Base-by-base conservation (phyloP, 2,113 vertebrate genomes). In the Engraulis encrasicolus region DNA sequence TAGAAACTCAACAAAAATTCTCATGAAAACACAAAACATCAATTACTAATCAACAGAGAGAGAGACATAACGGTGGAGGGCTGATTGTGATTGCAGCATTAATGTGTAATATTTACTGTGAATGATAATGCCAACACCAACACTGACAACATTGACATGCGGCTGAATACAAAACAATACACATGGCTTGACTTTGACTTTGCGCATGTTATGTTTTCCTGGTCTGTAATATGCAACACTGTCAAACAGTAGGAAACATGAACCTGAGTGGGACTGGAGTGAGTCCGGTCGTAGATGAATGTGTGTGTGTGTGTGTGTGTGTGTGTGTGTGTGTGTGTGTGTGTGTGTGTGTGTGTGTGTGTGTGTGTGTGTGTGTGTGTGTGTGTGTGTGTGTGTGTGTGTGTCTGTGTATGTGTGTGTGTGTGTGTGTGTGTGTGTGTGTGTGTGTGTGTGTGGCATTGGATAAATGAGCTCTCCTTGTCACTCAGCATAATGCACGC, bases 1-100 rank as follows among this genome's bases (percentile, higher is more conserved):
- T 74, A 74, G 66, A 74, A 74, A 31, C 66, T 36, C 27, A n/a
- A n/a, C n/a, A n/a, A n/a, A n/a, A n/a, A n/a, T n/a, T n/a, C n/a
- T n/a, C n/a, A 34, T 36, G 31, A 74, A 74, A 5, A 31, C 66
- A 6, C 4, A 74, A 50, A 36, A 14, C 40, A 81, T 36, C 80
- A 84, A 45, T 49, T 74, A 1, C 38, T 36, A 85, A 81, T 37
- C 54, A 31, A 71, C 80, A 74, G 31, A 34, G 27, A 31, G 31
- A 74, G 31, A 27, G 15, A 66, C 23, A 58, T 19, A n/a, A 27
- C 15, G 14, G 66, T 15, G 27, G 66, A 34, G 11, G 15, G 66
- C 66, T 74, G 27, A 74, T 17, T 74, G 66, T 14, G 66, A 74
- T 31, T 31, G 66, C 27, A 34, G 23, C 14, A 74, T 31, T 34